A percentile compares a stretch with the other conserved stretches of the same genome.
Conservation (phyloP, 2,113 vertebrate species). For the Gallinago jamesoni region DNA sequence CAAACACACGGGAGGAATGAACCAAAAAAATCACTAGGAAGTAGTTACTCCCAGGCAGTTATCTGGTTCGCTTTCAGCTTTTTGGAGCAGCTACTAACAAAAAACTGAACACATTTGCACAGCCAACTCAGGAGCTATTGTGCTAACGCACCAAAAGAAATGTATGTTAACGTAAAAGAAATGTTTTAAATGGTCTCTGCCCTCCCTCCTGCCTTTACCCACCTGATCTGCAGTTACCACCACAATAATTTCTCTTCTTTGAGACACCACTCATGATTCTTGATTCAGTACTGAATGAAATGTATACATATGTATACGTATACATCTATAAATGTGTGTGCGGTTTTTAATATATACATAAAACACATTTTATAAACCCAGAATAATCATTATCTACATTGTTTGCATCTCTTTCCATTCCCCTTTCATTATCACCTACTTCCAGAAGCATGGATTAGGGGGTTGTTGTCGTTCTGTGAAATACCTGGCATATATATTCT, state of each 20-base stretch:
- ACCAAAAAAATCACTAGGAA: conserved; percentile 20
- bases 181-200: background rate
- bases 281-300: background rate
- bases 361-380: background rate
- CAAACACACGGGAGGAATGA: background rate
- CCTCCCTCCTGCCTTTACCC: background rate
- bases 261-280: background rate
- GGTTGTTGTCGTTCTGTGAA: background rate
- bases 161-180: background rate
- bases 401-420: background rate
- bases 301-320: background rate
- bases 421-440: background rate
- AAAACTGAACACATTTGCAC: background rate
- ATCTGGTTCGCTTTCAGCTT: background rate
- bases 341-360: background rate
- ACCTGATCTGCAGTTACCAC: background rate
- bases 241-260: background rate
- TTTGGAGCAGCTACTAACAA: background rate
- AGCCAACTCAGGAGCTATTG: background rate
- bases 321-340: background rate
- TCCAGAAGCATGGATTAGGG: background rate
- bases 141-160: background rate
- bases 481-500: background rate
- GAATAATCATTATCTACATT: background rate
- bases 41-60: background rate